Percentiles rank a stretch among this genome's conserved stretches.
These are phyloP conservation scores for Madoqua kirkii DNA, from an alignment of 2,113 vertebrate genomes.

Conservation along the genomic window DNA sequence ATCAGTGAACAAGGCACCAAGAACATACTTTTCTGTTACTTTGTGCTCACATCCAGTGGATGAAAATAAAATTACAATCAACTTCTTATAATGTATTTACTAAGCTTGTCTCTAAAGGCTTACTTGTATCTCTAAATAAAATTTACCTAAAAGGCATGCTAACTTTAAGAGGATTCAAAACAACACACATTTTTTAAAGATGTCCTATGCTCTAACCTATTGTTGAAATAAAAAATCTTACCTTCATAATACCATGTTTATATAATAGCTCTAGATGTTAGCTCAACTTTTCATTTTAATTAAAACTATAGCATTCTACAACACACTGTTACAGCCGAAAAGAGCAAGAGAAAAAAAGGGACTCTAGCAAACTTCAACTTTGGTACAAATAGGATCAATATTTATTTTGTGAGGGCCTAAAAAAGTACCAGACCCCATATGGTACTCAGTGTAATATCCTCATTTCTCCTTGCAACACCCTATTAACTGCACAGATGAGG, in stretches of 20 bases:
- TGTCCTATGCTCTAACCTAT: neutral
- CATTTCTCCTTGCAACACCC: neutral
- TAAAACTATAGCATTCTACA: neutral
- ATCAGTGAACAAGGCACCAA: neutral
- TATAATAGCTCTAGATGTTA: neutral
- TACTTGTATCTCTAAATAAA: neutral
- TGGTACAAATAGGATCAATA: neutral
- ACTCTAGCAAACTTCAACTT: neutral
- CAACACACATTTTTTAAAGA: neutral
- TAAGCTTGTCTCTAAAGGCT: neutral
- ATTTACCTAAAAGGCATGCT: neutral
- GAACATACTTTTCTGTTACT: slow-evolving; percentile 1
- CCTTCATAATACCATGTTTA: neutral
- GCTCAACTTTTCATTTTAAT: neutral
- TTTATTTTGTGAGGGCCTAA: neutral
- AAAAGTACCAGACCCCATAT: neutral
- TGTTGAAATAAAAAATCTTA: neutral
- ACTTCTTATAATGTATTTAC: neutral
- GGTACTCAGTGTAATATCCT: neutral
- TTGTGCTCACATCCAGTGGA: neutral
- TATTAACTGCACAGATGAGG: neutral
- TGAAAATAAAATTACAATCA: neutral
- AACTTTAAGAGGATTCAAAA: neutral
- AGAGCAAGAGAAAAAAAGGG: neutral
- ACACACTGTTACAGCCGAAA: neutral